These are phyloP conservation scores for Xiphophorus maculatus DNA, from an alignment of 2,113 vertebrate genomes.

Conservation along the genomic window DNA sequence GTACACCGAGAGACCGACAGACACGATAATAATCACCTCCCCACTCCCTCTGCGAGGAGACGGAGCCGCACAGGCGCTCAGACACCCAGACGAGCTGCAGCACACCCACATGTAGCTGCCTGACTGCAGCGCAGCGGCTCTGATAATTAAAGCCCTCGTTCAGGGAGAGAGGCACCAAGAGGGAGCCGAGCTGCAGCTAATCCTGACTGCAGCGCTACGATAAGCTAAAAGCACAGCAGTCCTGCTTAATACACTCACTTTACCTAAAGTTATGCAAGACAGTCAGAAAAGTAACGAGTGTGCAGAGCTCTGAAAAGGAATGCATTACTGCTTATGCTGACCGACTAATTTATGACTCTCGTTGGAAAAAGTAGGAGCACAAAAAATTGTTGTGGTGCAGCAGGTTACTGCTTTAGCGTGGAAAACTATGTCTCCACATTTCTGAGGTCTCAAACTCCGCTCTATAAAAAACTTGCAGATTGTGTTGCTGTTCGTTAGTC, in stretches of 20 bases:
- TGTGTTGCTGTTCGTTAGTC: neutral
- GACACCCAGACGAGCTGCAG: constrained; percentile 42
- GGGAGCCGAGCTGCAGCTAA: constrained; percentile 36
- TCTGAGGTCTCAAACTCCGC: neutral
- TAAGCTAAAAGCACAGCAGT: constrained; percentile 32
- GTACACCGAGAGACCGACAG: constrained; percentile 59
- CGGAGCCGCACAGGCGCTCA: constrained; percentile 49
- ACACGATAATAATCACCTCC: constrained; percentile 67
- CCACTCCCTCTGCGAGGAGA: constrained; percentile 44
- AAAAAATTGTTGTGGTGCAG: neutral
- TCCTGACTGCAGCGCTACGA: constrained; percentile 37
- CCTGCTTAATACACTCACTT: neutral
- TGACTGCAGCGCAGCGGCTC: constrained; percentile 22
- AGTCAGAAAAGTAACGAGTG: constrained; percentile 28
- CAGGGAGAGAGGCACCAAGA: constrained; percentile 18
- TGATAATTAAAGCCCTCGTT: constrained; percentile 44
- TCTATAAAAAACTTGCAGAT: neutral
- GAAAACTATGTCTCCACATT: neutral
- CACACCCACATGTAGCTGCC: constrained; percentile 51
- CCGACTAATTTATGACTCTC: neutral
- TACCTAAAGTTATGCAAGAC: constrained; percentile 24
- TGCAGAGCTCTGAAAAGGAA: neutral
- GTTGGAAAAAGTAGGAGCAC: neutral
- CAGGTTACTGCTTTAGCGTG: neutral
- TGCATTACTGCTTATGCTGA: neutral